These are phyloP conservation scores for Istiophorus platypterus DNA, from an alignment of 2,113 vertebrate genomes.

Conservation along the genomic window DNA sequence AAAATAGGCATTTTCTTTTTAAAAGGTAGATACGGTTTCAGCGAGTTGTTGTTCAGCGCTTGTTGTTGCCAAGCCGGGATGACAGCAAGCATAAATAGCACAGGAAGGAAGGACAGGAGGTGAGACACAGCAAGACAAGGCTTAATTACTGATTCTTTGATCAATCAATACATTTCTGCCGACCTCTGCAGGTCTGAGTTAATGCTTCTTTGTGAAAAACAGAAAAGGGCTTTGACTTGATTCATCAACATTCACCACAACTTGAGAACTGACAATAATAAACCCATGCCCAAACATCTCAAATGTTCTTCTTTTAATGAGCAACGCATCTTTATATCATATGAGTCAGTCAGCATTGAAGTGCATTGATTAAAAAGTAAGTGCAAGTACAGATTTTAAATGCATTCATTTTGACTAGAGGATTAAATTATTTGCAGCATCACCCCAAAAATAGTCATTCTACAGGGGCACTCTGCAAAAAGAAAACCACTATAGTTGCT, in stretches of 20 bases:
- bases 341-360: slow-evolving; percentile 89
- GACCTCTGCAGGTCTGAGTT: slow-evolving; percentile 35
- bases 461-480: slow-evolving; percentile 84
- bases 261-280: slow-evolving; percentile 69
- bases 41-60: slow-evolving; percentile 67
- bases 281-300: slow-evolving; percentile 81
- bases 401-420: slow-evolving; percentile 92
- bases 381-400: slow-evolving; percentile 96
- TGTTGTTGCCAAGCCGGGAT: slow-evolving; percentile 61
- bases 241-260: slow-evolving; percentile 64
- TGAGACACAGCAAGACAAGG: slow-evolving; percentile 67
- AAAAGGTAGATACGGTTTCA: slow-evolving; percentile 76
- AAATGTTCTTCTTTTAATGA: slow-evolving; percentile 81
- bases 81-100: slow-evolving; percentile 73
- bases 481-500: slow-evolving; percentile 87
- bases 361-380: slow-evolving; percentile 97
- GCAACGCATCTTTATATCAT: slow-evolving; percentile 87
- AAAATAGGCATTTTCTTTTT: slow-evolving; percentile 84
- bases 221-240: slow-evolving; percentile 55
- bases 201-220: slow-evolving; percentile 49
- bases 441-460: slow-evolving; percentile 79
- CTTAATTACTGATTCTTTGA: slow-evolving; percentile 54
- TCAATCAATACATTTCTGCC: slow-evolving; percentile 43
- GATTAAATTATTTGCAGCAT: slow-evolving; percentile 80
- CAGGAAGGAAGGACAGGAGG: slow-evolving; percentile 56